phyloP scores from a whole-genome alignment of 2,797 vertebrate species.

The Sparus aurata region DNA sequence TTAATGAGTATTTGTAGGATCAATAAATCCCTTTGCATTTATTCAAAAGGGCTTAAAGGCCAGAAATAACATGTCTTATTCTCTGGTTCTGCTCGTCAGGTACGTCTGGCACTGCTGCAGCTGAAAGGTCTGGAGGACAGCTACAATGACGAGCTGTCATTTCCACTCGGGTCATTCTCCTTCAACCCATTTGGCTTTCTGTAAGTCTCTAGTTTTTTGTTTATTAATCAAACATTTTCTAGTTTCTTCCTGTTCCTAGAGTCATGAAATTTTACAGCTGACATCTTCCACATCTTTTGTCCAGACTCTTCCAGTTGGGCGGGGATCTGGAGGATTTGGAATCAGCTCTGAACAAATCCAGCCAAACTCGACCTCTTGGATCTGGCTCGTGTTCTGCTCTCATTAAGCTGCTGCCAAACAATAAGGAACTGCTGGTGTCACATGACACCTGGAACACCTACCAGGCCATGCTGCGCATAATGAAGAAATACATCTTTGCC shows the following conservation, averaged over 20 bases:
- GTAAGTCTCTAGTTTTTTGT: conserved; percentile 81
- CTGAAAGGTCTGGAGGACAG: conserved; percentile 95
- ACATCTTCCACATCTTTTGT: conserved; percentile 18
- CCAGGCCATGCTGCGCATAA: conserved; percentile 93
- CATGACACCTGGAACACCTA: conserved; percentile 96
- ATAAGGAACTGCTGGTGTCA: conserved; percentile 91
- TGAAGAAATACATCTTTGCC: conserved; percentile 94
- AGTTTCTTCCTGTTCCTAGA: neutral
- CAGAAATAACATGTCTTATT: neutral
- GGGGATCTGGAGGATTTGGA: conserved; percentile 96
- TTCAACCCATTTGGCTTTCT: conserved; percentile 93
- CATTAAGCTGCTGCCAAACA: conserved; percentile 92
- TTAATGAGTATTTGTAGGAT: neutral
- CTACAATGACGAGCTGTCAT: conserved; percentile 85
- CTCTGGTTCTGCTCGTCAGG: conserved; percentile 75
- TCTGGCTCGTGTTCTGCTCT: conserved; percentile 96
- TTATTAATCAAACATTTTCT: neutral
- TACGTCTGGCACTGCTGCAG: conserved; percentile 92
- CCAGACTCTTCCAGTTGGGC: conserved; percentile 91
- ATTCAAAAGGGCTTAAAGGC: neutral
- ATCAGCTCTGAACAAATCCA: conserved; percentile 89
- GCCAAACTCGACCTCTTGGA: conserved; percentile 78
- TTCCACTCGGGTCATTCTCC: conserved; percentile 85
- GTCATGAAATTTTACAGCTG: neutral
- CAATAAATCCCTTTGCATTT: neutral